Percentiles rank a stretch among this genome's conserved stretches.
phyloP scores from a whole-genome alignment of 2,888 invertebrate genomes.

The Patella caerulea region DNA sequence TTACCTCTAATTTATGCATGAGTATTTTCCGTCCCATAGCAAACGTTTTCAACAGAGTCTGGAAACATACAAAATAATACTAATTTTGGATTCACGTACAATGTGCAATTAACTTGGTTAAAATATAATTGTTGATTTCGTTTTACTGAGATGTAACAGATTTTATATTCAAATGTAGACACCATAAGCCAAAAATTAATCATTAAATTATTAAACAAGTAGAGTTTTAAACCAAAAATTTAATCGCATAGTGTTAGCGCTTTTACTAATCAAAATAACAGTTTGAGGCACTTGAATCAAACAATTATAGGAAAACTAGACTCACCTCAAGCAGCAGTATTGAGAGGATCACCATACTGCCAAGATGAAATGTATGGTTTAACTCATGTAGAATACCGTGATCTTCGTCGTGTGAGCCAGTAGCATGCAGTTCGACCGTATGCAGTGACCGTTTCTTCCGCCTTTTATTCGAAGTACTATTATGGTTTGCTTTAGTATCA shows the following conservation, averaged over 20 bases:
- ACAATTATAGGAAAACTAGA: neutral
- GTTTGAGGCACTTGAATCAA: too few species aligned
- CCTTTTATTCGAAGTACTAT: neutral
- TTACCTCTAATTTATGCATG: constrained; percentile 58
- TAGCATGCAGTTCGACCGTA: constrained; percentile 32
- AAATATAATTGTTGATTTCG: neutral
- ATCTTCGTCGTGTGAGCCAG: constrained; percentile 40
- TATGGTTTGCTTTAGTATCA: neutral
- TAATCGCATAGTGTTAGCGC: too few species aligned
- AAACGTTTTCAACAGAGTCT: constrained; percentile 57
- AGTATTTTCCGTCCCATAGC: constrained; percentile 55
- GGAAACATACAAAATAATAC: constrained; percentile 33
- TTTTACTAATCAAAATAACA: too few species aligned
- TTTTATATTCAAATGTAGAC: neutral
- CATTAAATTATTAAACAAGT: too few species aligned
- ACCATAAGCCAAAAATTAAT: too few species aligned
- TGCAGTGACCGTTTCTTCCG: constrained; percentile 30
- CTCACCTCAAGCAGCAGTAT: constrained; percentile 56
- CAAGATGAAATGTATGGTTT: constrained; percentile 61
- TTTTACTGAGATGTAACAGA: neutral
- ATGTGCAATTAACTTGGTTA: neutral
- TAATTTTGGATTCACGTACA: neutral
- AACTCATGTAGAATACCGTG: constrained; percentile 53
- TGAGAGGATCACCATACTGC: constrained; percentile 59
- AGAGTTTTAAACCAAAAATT: too few species aligned